Base-by-base conservation (phyloP, 2,113 vertebrate genomes). In the Morphnarchus princeps region DNA sequence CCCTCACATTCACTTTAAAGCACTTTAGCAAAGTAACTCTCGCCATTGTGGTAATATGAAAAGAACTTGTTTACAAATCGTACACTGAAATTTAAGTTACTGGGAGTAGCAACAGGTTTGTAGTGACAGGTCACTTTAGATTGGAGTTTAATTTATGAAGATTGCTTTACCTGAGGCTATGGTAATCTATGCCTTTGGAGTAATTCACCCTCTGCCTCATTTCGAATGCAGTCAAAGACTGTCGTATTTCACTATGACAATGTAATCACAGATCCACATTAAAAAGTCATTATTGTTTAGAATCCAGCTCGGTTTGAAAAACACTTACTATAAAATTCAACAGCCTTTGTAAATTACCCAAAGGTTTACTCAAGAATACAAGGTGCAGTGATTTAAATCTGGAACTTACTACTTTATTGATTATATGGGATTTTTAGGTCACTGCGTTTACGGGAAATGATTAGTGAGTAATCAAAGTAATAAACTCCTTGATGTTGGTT, bases 241-340 rank as follows among this genome's bases (percentile, higher is more conserved):
- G 89, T 97, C 97, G 97, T 99, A 99, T 99, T 99, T 99, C 99
- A 99, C 98, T 81, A 96, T 99, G 99, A 99, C 99, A 99, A 99
- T 99, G 99, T 99, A 99, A 99, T 99, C 99, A 99, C 99, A 99
- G 99, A 98, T 99, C 98, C 99, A 98, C 99, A 99, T 99, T 99
- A 99, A 99, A 99, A 99, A 99, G 99, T 99, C 99, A 99, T 99
- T 99, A 99, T 99, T 99, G 99, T 99, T 99, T 99, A 99, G 99
- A 99, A 99, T 99, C 98, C 95, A 97, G 98, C 98, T 99, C 98
- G 98, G 98, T 98, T 99, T 98, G 98, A 98, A 99, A 99, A 99
- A 99, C 99, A 99, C 99, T 98, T 98, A 98, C 99, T 99, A 98
- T 98, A 99, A 99, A 99, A 98, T 98, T 98, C 98, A 98, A 99